These are phyloP conservation scores for Potamarius usumacintae DNA, from an alignment of 2,113 vertebrate species.

Conservation along the genomic window DNA sequence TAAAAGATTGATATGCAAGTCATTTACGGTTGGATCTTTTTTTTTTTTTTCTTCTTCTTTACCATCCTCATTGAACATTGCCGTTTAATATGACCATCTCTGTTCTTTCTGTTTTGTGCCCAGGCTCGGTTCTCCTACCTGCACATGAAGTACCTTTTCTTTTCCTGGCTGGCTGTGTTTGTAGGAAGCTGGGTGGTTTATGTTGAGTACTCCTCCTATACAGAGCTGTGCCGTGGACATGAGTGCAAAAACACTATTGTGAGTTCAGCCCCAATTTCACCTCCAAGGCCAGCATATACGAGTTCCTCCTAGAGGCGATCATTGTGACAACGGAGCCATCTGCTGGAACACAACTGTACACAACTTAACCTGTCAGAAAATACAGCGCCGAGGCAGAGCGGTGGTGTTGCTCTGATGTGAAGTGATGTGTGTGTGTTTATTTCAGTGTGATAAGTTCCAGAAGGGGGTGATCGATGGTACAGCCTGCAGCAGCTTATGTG, in stretches of 20 bases:
- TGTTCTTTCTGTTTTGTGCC: conserved; percentile 19
- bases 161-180: conserved; percentile 94
- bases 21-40: not conserved
- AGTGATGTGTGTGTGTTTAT: conserved; percentile 41
- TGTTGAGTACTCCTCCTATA: conserved; percentile 92
- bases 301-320: not conserved
- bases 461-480: conserved; percentile 92
- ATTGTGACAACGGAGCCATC: conserved; percentile 37
- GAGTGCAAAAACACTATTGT: conserved; percentile 95
- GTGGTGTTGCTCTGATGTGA: conserved; percentile 13
- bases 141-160: conserved; percentile 93
- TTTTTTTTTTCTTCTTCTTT: not conserved
- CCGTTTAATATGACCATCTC: not conserved
- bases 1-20: too few species aligned
- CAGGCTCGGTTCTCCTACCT: conserved; percentile 89
- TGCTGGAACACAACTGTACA: conserved; percentile 34
- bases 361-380: not conserved
- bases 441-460: conserved; percentile 93
- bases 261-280: conserved; percentile 66
- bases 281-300: not conserved
- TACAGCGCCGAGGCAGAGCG: not conserved
- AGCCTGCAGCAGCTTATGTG: conserved; percentile 92
- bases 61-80: not conserved
- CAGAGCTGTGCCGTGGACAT: conserved; percentile 92
- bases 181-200: conserved; percentile 96